These are phyloP conservation scores for Numenius phaeopus DNA, from an alignment of 2,797 vertebrate species.

Conservation along the genomic window DNA sequence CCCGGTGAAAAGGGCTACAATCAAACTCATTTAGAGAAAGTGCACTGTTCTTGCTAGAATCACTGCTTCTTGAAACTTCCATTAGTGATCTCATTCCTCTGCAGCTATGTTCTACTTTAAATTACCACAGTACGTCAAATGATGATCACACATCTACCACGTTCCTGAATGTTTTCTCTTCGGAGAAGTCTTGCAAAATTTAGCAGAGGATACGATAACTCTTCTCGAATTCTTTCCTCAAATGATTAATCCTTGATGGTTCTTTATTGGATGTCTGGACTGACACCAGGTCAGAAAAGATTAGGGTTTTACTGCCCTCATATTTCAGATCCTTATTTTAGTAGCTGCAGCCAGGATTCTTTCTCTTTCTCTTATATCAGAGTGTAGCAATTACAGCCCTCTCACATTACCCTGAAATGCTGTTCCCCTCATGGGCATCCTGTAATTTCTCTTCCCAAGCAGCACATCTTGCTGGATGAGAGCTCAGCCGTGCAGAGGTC, in stretches of 20 bases:
- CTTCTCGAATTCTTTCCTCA: background rate
- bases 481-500: background rate
- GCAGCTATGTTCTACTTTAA: background rate
- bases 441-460: conserved; percentile 32
- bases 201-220: background rate
- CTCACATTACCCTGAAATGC: conserved; percentile 28
- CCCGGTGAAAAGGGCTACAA: background rate
- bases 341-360: conserved; percentile 1
- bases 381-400: conserved; percentile 10
- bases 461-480: background rate
- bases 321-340: conserved; percentile 54
- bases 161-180: background rate
- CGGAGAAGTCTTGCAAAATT: conserved; percentile 30
- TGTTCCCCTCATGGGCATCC: background rate
- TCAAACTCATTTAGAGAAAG: background rate
- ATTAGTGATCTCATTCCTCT: conserved; percentile 25
- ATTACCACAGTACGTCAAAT: background rate
- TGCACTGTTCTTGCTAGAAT: background rate
- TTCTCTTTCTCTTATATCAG: conserved; percentile 17
- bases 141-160: background rate
- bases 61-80: background rate
- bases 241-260: conserved; percentile 30
- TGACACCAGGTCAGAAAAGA: conserved; percentile 20
- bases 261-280: conserved; percentile 4
- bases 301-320: conserved; percentile 29